Base-by-base conservation (phyloP, 2,888 invertebrate species). In the Oscheius sp. region DNA sequence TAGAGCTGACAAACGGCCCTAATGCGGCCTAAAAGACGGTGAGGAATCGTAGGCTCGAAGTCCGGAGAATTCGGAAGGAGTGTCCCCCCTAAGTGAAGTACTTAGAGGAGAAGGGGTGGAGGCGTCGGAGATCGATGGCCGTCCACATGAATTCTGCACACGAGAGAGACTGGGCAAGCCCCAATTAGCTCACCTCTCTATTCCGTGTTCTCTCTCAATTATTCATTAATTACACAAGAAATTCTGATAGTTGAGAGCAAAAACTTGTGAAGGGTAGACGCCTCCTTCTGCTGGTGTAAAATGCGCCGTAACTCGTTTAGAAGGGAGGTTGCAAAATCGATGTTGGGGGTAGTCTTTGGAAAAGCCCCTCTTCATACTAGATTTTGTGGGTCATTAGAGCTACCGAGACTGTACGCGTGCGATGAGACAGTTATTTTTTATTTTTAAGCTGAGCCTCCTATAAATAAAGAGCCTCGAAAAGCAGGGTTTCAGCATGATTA, bases 261-360 rank as follows among this genome's bases (percentile, higher is more conserved):
- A 32, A 32, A 2, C 21, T 55, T 9, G 21, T 21, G 55, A 55
- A 9, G 9, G 21, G 55, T 21, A 55, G 32, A 2, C 32, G 55
- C 9, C 13, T 21, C 21, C 42, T 42, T 42, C 42, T 42, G 42
- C 42, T 42, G 42, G 42, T 42, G 42, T 55, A 53, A 68, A 68
- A 53, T 68, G 68, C 68, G 68, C 68, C 68, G 68, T 68, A 68
- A 68, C 68, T 68, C 68, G 68, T 68, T 68, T 68, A 68, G 68
- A 68, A 68, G 68, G 53, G 68, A 42, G 42, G 53, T 68, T 68
- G 65, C 65, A 37, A n/a, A 68, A 68, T 68, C 68, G 68, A 68
- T 68, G 68, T 53, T 42, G 7, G 29, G 32, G 7, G 55, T 32
- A 55, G 42, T 42, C 29, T 53, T 68, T 68, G 68, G 55, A 68